Evolutionary conservation across 2,113 vertebrate species (phyloP).

Genomic region (Tringa solitaria): DNA sequence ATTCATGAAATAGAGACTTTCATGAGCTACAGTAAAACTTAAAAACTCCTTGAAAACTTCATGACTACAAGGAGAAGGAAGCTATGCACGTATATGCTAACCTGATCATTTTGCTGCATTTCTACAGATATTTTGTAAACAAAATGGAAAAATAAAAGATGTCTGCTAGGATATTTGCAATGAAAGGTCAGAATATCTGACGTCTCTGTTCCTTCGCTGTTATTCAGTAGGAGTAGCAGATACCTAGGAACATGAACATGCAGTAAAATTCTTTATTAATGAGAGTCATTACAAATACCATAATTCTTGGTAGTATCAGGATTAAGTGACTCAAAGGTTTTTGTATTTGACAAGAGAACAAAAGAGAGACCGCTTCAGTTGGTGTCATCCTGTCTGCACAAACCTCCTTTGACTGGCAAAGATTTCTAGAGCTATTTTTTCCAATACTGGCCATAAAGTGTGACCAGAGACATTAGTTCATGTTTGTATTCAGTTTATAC

Average conservation of each 20-base stretch:
- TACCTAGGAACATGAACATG: background rate
- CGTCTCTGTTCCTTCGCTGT: background rate
- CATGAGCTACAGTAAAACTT: background rate
- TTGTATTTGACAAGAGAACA: background rate
- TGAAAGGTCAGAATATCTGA: background rate
- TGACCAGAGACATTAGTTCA: background rate
- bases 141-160: background rate
- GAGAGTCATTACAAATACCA: background rate
- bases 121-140: background rate
- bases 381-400: background rate
- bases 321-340: background rate
- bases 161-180: background rate
- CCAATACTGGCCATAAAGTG: background rate
- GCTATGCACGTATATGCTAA: background rate
- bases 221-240: background rate
- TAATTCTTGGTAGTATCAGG: background rate
- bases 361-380: background rate
- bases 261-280: background rate
- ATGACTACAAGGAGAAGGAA: background rate
- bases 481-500: background rate
- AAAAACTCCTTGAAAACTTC: background rate
- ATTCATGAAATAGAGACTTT: background rate
- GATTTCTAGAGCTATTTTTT: background rate
- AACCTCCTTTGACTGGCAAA: background rate
- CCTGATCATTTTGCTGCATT: background rate